Conservation (phyloP, 2,888 invertebrate species). For the Actias luna region DNA sequence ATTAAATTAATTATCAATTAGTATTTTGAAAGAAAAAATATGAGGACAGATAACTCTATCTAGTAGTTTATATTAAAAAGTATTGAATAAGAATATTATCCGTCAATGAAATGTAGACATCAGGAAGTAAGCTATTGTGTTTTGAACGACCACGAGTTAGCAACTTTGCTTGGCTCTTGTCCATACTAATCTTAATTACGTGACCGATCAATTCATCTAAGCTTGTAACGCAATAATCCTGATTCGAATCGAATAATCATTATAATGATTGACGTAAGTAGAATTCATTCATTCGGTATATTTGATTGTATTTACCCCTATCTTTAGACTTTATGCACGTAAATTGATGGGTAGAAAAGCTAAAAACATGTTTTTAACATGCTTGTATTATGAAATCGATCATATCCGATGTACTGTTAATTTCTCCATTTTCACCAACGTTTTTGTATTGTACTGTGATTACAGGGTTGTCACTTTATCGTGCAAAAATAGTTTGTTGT, state of each 20-base stretch:
- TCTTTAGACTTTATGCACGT: not conserved
- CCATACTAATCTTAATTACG: conserved; percentile 15
- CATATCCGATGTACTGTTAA: no score
- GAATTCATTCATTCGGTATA: conserved; percentile 31
- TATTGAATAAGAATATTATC: not conserved
- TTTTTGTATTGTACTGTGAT: no score
- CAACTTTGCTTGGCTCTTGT: conserved; percentile 2
- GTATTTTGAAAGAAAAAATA: no score
- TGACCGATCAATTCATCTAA: conserved; percentile 17
- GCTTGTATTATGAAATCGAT: no score
- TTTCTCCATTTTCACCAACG: no score
- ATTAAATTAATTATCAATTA: no score
- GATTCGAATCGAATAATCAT: conserved; percentile 21
- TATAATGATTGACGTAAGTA: conserved; percentile 33
- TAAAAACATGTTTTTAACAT: not conserved
- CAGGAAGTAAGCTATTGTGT: not conserved
- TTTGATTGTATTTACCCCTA: not conserved
- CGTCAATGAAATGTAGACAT: not conserved
- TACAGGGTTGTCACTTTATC: no score
- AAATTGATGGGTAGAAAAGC: not conserved
- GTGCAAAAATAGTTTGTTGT: no score
- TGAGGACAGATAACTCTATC: no score
- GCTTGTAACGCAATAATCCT: conserved; percentile 5
- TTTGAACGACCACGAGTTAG: not conserved
- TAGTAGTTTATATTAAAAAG: not conserved